These are phyloP conservation scores for Microchirus variegatus DNA, from an alignment of 2,797 vertebrate genomes.

Conservation along the genomic window DNA sequence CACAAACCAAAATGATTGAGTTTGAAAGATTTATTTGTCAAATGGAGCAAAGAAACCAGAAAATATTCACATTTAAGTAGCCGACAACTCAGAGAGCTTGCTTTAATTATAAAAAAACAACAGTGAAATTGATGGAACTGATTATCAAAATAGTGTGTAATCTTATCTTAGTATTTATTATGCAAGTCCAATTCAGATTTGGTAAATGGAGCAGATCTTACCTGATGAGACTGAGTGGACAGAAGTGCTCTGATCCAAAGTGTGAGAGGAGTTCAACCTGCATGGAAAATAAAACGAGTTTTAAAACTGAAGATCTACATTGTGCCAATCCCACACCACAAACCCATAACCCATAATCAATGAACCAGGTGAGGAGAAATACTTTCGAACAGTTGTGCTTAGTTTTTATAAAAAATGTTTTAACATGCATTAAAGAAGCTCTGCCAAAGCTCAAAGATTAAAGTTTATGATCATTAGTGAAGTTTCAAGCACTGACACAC, in stretches of 20 bases:
- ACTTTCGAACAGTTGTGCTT: slow-evolving; percentile 13
- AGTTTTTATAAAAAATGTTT: slow-evolving; percentile 17
- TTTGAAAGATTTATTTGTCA: too few species aligned
- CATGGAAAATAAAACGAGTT: slow-evolving; percentile 40
- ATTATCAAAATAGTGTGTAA: too few species aligned
- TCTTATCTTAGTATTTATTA: not conserved
- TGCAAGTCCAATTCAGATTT: not conserved
- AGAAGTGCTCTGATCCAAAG: slow-evolving; percentile 98
- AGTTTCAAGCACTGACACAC: slow-evolving; percentile 62
- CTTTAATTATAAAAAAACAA: too few species aligned
- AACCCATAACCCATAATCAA: slow-evolving; percentile 35
- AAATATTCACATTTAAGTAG: too few species aligned
- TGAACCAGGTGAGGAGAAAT: slow-evolving; percentile 15
- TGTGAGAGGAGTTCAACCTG: slow-evolving; percentile 96
- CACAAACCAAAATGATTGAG: too few species aligned
- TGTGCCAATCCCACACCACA: not conserved
- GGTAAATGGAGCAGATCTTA: slow-evolving; percentile 61
- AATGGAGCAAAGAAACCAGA: too few species aligned
- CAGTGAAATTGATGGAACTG: too few species aligned
- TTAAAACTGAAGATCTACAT: not conserved
- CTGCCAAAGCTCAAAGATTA: slow-evolving; percentile 60
- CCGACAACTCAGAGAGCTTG: too few species aligned
- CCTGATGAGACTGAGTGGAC: slow-evolving; percentile 98
- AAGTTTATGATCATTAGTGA: slow-evolving; percentile 11
- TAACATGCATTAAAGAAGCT: slow-evolving; percentile 79